These are phyloP conservation scores for Psittacula echo DNA, from an alignment of 2,797 vertebrate genomes.

Conservation along the genomic window DNA sequence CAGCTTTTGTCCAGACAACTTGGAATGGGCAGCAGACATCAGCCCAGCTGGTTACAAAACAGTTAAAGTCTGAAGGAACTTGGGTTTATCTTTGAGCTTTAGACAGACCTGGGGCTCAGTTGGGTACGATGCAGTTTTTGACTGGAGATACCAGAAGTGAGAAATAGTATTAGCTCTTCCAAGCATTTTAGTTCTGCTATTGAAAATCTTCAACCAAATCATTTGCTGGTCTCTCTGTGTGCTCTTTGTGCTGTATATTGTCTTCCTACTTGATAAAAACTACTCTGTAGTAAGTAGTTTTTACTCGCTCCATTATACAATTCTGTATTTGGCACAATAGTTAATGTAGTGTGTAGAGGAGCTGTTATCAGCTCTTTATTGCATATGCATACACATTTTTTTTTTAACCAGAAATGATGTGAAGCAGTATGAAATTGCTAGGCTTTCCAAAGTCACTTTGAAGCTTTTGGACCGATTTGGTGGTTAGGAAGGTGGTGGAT, in stretches of 20 bases:
- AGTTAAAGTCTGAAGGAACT: not conserved
- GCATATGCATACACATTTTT: not conserved
- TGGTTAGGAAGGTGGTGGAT: not conserved
- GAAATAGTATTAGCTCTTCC: not conserved
- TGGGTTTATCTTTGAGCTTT: not conserved
- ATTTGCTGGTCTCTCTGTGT: not conserved
- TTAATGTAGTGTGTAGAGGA: not conserved
- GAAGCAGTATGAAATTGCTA: not conserved
- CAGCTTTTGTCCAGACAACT: not conserved
- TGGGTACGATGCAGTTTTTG: not conserved
- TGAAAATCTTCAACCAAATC: not conserved
- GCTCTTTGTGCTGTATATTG: not conserved
- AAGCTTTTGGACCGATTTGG: conserved; percentile 39
- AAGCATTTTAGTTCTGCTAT: not conserved
- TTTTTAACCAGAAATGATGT: not conserved
- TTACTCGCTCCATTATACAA: not conserved
- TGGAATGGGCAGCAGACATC: not conserved
- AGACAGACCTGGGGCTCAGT: not conserved
- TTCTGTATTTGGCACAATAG: not conserved
- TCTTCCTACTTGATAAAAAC: conserved; percentile 25
- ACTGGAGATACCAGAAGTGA: not conserved
- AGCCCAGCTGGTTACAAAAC: not conserved
- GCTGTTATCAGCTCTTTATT: not conserved
- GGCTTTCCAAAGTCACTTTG: conserved; percentile 11
- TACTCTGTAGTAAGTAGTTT: conserved; percentile 20